Conservation (phyloP, 2,888 invertebrate species). For the Pristionchus exspectatus region DNA sequence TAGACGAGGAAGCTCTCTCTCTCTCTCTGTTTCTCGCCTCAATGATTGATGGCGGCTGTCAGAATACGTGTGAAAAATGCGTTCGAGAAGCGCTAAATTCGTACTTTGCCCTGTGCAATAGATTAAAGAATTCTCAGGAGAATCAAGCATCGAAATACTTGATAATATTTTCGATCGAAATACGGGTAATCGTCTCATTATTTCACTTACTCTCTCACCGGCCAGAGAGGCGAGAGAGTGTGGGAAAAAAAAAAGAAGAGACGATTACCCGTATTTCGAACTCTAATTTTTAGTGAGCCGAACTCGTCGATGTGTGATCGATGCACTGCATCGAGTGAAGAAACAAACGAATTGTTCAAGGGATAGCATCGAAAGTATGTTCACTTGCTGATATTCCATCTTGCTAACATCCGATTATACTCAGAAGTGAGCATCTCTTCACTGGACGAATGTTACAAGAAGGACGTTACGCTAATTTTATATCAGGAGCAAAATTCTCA, state of each 20-base stretch:
- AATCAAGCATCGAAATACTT: neutral
- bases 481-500: neutral
- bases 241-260: no score
- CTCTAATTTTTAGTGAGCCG: constrained; percentile 73
- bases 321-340: constrained; percentile 58
- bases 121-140: neutral
- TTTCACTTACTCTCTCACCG: no score
- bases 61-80: neutral
- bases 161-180: no score
- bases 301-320: constrained; percentile 69
- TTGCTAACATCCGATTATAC: neutral
- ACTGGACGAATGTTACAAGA: constrained; percentile 49
- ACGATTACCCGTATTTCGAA: no score
- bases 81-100: neutral
- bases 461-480: constrained; percentile 18
- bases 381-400: neutral
- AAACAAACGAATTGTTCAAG: constrained; percentile 41
- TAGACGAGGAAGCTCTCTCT: neutral
- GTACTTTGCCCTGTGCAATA: neutral
- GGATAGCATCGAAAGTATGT: constrained; percentile 33
- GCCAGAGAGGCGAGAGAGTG: no score
- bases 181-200: no score
- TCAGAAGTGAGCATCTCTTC: constrained; percentile 12
- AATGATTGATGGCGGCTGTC: constrained; percentile 4
- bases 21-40: neutral